Conservation (phyloP, 2,888 invertebrate species). For the Parnassius apollo region DNA sequence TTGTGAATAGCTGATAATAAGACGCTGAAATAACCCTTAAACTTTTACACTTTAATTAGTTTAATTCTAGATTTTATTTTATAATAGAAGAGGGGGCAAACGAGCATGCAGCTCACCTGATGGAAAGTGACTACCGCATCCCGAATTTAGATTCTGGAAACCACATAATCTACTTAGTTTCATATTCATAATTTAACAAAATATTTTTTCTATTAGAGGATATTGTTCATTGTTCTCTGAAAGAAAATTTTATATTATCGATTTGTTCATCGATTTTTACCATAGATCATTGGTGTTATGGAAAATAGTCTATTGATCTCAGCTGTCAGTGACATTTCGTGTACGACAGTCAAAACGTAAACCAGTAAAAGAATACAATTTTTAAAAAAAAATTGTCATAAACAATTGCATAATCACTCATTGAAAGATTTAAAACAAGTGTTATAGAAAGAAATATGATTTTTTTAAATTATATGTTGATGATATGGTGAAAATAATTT, state of each 20-base stretch:
- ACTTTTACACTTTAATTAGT: no score
- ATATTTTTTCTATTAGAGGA: neutral
- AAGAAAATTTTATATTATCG: conserved; percentile 40
- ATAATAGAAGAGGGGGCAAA: no score
- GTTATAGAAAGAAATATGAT: conserved; percentile 40
- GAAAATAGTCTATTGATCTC: conserved; percentile 58
- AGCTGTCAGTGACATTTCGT: conserved; percentile 76
- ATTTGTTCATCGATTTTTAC: conserved; percentile 61
- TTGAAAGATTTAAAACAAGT: conserved; percentile 58
- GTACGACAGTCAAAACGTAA: conserved; percentile 46
- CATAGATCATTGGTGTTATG: conserved; percentile 57
- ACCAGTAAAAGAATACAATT: conserved; percentile 52
- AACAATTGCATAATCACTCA: conserved; percentile 37
- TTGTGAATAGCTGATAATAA: no score
- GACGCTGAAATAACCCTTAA: no score
- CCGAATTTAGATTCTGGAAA: no score
- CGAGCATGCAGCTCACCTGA: no score
- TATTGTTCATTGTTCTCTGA: conserved; percentile 6
- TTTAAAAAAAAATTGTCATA: conserved; percentile 56
- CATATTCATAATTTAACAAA: neutral
- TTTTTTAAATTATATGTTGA: conserved; percentile 7
- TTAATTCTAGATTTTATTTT: no score
- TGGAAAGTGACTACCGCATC: no score
- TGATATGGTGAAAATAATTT: conserved; percentile 31
- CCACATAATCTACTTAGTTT: no score